These are phyloP conservation scores for Chaetoderma sp. DNA, from an alignment of 2,888 invertebrate species.

Conservation along the genomic window DNA sequence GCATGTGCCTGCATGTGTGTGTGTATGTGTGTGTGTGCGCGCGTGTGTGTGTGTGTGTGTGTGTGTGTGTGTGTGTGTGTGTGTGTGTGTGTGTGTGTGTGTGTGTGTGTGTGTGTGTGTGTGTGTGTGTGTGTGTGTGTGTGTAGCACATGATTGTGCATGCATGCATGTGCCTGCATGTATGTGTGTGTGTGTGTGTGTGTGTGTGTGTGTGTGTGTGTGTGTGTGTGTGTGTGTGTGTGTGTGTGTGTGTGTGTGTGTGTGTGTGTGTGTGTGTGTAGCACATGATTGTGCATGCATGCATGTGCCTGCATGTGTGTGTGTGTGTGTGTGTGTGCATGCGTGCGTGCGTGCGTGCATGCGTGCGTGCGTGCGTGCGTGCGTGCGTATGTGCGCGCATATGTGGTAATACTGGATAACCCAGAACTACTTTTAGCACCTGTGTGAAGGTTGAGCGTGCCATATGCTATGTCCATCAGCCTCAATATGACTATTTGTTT, in stretches of 20 bases:
- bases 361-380: neutral
- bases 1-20: neutral
- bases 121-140: neutral
- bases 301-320: neutral
- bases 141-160: neutral
- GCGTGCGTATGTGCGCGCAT: neutral
- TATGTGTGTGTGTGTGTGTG: neutral
- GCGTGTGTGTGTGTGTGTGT: too few relatives aligned
- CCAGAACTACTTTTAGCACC: too few relatives aligned
- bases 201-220: too few relatives aligned
- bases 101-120: conserved; percentile 12
- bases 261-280: neutral
- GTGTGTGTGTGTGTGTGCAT: too few relatives aligned
- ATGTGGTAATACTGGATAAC: too few relatives aligned
- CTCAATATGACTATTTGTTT: too few relatives aligned
- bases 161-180: neutral
- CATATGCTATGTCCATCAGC: too few relatives aligned
- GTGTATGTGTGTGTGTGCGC: too few relatives aligned
- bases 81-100: too few relatives aligned
- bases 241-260: conserved; percentile 14
- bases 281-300: neutral
- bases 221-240: too few relatives aligned
- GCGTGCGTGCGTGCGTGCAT: neutral
- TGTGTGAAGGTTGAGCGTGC: too few relatives aligned
- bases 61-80: too few relatives aligned